These are phyloP conservation scores for Microctonus brassicae DNA, from an alignment of 2,888 invertebrate genomes.

Conservation along the genomic window DNA sequence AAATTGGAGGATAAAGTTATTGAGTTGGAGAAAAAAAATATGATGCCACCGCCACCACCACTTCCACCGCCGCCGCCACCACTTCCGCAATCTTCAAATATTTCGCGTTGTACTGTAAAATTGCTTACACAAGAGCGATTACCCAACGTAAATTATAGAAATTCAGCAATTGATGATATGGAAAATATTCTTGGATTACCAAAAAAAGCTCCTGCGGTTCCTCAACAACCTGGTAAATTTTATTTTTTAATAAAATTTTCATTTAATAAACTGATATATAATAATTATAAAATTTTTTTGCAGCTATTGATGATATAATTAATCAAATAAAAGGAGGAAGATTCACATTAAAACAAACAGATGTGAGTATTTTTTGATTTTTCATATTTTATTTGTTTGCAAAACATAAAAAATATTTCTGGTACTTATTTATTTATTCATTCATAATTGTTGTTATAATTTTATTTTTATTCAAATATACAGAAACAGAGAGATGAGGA, in stretches of 20 bases:
- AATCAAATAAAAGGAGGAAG: constrained; percentile 83
- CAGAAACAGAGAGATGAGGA: constrained; percentile 72
- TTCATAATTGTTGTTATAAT: constrained; percentile 7
- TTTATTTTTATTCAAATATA: too few relatives aligned
- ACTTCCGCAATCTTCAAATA: constrained; percentile 55
- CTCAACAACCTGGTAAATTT: constrained; percentile 72
- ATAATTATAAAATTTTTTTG: constrained; percentile 36
- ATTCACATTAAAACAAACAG: constrained; percentile 78
- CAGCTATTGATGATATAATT: constrained; percentile 81
- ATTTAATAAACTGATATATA: neutral
- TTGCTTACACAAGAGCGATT: constrained; percentile 62
- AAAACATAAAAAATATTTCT: too few relatives aligned
- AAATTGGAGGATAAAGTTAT: constrained; percentile 55
- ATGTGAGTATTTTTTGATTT: constrained; percentile 66
- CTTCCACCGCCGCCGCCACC: constrained; percentile 71
- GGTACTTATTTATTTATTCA: constrained; percentile 2
- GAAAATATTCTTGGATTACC: constrained; percentile 74
- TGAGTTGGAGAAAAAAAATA: constrained; percentile 57
- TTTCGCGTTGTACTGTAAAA: constrained; percentile 57
- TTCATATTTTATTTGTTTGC: too few relatives aligned
- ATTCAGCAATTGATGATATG: constrained; percentile 71
- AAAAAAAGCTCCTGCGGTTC: constrained; percentile 72
- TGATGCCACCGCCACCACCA: constrained; percentile 65
- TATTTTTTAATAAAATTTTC: neutral
- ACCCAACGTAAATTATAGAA: constrained; percentile 50